Evolutionary conservation across 2,888 invertebrate genomes (phyloP).

Genomic region (Diabrotica balteata): DNA sequence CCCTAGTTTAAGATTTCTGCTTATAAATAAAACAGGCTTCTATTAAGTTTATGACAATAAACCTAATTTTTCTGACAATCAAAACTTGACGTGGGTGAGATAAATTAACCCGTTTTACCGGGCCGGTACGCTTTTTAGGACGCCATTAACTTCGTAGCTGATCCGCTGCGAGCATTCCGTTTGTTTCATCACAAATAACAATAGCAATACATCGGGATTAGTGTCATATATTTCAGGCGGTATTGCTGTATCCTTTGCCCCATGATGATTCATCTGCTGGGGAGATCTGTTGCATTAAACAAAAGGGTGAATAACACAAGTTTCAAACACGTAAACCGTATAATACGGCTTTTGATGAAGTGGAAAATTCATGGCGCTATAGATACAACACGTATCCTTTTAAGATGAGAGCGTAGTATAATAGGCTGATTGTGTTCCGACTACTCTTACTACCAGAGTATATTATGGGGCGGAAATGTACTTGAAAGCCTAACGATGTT

Average conservation of each 20-base stretch:
- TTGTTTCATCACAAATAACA: slow-evolving; percentile 25
- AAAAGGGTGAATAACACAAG: slow-evolving; percentile 17
- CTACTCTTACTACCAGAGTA: slow-evolving; percentile 3
- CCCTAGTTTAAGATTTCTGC: too few species aligned
- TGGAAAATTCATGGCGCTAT: slow-evolving; percentile 8
- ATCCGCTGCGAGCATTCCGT: slow-evolving; percentile 18
- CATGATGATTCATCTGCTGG: slow-evolving; percentile 22
- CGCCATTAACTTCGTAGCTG: slow-evolving; percentile 26
- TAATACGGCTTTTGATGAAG: slow-evolving; percentile 20
- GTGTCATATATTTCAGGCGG: slow-evolving; percentile 23
- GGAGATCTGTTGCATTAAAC: slow-evolving; percentile 24
- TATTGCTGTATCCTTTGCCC: slow-evolving; percentile 7
- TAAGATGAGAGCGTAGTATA: slow-evolving; percentile 10
- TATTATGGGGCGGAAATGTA: too few species aligned
- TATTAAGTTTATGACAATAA: neutral
- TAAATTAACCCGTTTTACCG: slow-evolving; percentile 20
- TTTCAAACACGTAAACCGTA: slow-evolving; percentile 22
- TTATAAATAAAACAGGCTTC: too few species aligned
- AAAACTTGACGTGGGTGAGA: slow-evolving; percentile 8
- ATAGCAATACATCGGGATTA: slow-evolving; percentile 28
- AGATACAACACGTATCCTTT: slow-evolving; percentile 17
- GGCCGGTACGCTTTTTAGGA: slow-evolving; percentile 20
- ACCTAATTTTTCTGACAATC: slow-evolving; percentile 12
- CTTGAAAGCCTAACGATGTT: too few species aligned
- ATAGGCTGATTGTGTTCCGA: slow-evolving; percentile 13